Base-by-base conservation (phyloP, 2,888 invertebrate species). In the Machimus rusticus region DNA sequence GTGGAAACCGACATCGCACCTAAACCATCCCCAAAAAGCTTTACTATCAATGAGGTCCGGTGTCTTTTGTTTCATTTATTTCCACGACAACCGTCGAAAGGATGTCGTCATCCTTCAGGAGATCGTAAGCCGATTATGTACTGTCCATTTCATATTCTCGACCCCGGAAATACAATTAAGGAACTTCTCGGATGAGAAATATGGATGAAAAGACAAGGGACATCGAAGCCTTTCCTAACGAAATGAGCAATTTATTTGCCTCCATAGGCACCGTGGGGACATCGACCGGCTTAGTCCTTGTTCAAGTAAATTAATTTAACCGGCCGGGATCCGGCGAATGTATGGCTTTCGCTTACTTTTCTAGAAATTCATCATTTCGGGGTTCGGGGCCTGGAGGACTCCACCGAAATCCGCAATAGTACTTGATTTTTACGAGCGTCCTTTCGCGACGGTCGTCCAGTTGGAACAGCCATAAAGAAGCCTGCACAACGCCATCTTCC, bases 61-160 rank as follows among this genome's bases (percentile, higher is more conserved):
- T 85, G 74, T 74, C 74, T 74, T 84, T 85, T 85, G 85, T 85
- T 85, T 85, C 46, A 74, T 85, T 74, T 43, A 85, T 85, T 74
- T 85, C 74, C 74, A 85, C 16, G 85, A 66, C 85, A 85, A 85
- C 85, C 85, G 28, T 85, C 74, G 74, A 74, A 74, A 46, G 74
- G 85, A 85, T 74, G 43, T 85, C 74, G 74, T 46, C 43, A 74
- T 57, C 74, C 74, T 85, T 74, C 46, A 85, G 85, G 85, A 85
- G 34, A 74, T 85, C 74, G 85, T 85, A 85, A 85, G 85, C 85
- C 85, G 85, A 85, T 85, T 85, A 85, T 43, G 39, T 74, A 51
- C 85, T 85, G 85, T 85, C 85, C 85, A 85, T 85, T 85, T 85
- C 85, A 46, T 85, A 85, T 85, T 85, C 46, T 31, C 74, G 74